phyloP scores from a whole-genome alignment of 2,113 vertebrate genomes.

The Lichenostomus cassidix region DNA sequence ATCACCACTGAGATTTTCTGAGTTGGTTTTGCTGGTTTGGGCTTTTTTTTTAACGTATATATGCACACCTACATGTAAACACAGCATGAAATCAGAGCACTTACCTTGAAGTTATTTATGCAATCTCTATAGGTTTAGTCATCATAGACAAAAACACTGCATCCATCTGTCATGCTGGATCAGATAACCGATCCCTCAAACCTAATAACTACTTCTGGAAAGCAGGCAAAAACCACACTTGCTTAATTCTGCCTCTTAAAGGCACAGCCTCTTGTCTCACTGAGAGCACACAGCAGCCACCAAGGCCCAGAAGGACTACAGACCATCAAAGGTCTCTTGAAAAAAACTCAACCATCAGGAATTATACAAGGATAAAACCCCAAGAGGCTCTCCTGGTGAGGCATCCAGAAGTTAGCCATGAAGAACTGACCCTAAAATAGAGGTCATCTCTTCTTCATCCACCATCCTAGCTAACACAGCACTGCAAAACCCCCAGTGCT shows the following conservation, averaged over 20 bases:
- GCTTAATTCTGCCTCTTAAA: background rate
- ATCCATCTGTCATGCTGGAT: slow-evolving; percentile 30
- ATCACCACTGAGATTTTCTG: background rate
- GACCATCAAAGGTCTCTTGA: background rate
- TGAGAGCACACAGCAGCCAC: background rate
- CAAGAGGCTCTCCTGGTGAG: accelerated
- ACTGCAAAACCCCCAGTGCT: accelerated
- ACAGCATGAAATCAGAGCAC: background rate
- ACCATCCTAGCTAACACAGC: accelerated
- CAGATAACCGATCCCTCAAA: background rate
- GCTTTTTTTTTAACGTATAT: background rate
- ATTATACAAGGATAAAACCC: background rate
- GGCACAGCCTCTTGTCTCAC: background rate
- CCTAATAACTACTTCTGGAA: background rate
- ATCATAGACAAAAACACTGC: slow-evolving; percentile 34
- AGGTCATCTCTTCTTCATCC: accelerated
- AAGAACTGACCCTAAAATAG: background rate
- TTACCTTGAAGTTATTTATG: background rate
- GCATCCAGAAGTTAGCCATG: accelerated
- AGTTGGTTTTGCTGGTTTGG: background rate
- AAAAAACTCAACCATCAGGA: background rate
- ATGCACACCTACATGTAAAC: background rate
- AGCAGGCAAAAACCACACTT: background rate
- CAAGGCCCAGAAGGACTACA: background rate
- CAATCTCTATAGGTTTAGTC: slow-evolving; percentile 23